Evolutionary conservation across 2,797 vertebrate genomes (phyloP).

Genomic region (Alca torda): DNA sequence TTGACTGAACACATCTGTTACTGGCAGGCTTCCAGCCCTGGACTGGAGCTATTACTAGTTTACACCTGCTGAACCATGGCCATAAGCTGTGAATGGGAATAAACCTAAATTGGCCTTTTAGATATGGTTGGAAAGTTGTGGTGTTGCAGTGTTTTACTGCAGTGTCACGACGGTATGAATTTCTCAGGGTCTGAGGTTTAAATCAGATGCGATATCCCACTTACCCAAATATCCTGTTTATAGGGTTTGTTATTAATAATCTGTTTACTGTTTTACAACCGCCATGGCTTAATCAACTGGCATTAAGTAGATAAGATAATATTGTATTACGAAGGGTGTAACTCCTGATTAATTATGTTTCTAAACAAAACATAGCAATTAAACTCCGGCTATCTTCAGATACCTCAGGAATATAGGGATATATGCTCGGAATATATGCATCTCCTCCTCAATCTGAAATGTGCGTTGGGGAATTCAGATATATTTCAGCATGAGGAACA

Average conservation of each 20-base stretch:
- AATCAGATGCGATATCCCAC: constrained; percentile 2
- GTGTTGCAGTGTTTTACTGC: constrained; percentile 70
- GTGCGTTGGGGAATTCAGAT: neutral
- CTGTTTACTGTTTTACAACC: constrained; percentile 59
- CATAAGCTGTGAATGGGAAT: constrained; percentile 82
- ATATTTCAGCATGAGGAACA: neutral
- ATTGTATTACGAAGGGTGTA: constrained; percentile 50
- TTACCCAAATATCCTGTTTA: constrained; percentile 52
- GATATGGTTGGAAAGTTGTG: constrained; percentile 81
- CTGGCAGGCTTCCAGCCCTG: constrained; percentile 89
- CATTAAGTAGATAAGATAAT: constrained; percentile 70
- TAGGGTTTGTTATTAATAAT: constrained; percentile 70
- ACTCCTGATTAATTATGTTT: constrained; percentile 64
- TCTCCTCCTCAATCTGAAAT: neutral
- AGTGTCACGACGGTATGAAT: constrained; percentile 59
- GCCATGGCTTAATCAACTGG: constrained; percentile 68
- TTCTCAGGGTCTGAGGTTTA: constrained; percentile 43
- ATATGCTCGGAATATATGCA: neutral
- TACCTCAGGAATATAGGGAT: constrained; percentile 40
- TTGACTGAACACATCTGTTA: constrained; percentile 99
- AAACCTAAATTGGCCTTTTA: constrained; percentile 88
- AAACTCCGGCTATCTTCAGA: constrained; percentile 38
- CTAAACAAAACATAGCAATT: constrained; percentile 67
- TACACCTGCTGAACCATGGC: constrained; percentile 84
- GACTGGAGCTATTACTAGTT: constrained; percentile 88